Evolutionary conservation across 2,888 invertebrate species (phyloP).

Genomic region (Selenia dentaria): DNA sequence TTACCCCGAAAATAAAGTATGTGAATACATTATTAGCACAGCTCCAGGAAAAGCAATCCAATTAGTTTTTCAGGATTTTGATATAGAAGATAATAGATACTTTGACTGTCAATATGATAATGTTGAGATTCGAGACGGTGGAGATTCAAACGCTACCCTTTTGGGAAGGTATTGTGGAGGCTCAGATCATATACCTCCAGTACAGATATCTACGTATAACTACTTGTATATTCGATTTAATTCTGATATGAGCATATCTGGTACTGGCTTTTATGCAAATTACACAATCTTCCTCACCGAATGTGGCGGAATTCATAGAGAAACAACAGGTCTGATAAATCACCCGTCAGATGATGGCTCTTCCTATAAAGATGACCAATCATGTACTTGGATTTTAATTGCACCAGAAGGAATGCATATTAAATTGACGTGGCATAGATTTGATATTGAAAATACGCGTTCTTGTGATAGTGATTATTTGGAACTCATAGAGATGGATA

Average conservation of each 20-base stretch:
- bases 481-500: constrained; percentile 86
- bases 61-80: constrained; percentile 87
- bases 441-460: constrained; percentile 87
- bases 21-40: constrained; percentile 88
- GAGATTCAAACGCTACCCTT: constrained; percentile 85
- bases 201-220: constrained; percentile 88
- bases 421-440: constrained; percentile 89
- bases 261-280: constrained; percentile 90
- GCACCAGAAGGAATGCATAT: constrained; percentile 88
- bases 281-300: constrained; percentile 88
- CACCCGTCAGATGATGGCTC: constrained; percentile 76
- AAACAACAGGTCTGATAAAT: constrained; percentile 85
- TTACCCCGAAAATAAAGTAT: constrained; percentile 86
- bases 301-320: constrained; percentile 90
- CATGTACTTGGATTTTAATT: constrained; percentile 91
- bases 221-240: constrained; percentile 88
- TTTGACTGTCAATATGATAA: constrained; percentile 63
- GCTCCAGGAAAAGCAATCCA: constrained; percentile 86
- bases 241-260: constrained; percentile 82
- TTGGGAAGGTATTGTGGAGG: constrained; percentile 89
- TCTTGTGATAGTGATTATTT: constrained; percentile 87
- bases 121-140: constrained; percentile 89
- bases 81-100: constrained; percentile 80
- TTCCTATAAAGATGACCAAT: constrained; percentile 70
- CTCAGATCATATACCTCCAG: constrained; percentile 76